Conservation (phyloP, 2,113 vertebrate species). For the Opisthocomus hoazin region DNA sequence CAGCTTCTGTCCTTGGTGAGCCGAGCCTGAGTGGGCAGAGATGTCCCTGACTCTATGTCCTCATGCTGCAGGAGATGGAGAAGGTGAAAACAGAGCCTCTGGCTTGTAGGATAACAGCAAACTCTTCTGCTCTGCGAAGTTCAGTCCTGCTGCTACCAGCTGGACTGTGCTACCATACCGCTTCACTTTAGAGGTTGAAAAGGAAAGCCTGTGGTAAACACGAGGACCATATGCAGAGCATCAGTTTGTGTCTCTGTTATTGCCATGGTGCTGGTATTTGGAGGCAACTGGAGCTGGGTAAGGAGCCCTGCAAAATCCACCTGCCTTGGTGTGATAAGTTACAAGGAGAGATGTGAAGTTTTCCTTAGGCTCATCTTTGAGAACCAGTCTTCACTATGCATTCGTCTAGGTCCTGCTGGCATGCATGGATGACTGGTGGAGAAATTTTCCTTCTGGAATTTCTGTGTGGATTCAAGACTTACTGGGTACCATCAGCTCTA, state of each 20-base stretch:
- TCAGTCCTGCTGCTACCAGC: neutral
- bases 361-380: neutral
- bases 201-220: neutral
- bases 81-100: neutral
- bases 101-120: neutral
- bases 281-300: neutral
- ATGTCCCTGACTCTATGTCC: neutral
- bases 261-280: neutral
- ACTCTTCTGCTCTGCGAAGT: neutral
- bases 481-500: neutral
- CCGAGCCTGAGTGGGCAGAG: neutral
- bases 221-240: neutral
- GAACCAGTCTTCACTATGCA: neutral
- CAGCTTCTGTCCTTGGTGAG: neutral
- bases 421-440: neutral
- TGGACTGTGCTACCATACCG: neutral
- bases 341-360: neutral
- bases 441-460: neutral
- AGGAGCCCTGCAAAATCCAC: slow-evolving; percentile 44
- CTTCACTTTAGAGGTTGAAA: neutral
- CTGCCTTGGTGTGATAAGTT: neutral
- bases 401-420: neutral
- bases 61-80: neutral
- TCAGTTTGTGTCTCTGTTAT: neutral
- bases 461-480: neutral